Conservation (phyloP, 2,113 vertebrate species). For the Phylloscopus trochiloides region DNA sequence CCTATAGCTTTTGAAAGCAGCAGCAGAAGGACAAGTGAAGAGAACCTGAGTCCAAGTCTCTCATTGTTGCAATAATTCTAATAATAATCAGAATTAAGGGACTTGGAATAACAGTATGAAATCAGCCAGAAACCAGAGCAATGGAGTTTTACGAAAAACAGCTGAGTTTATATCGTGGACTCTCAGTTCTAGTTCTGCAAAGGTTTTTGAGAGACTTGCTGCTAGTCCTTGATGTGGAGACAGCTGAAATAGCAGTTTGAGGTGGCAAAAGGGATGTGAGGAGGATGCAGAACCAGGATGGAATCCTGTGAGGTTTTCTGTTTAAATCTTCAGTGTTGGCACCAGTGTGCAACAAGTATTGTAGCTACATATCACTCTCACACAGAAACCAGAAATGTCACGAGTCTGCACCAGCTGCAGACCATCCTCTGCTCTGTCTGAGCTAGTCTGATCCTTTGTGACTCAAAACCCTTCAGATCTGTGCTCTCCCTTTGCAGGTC, state of each 20-base stretch:
- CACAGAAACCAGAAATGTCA: background rate
- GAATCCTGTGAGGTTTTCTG: background rate
- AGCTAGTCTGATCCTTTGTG: background rate
- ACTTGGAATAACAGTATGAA: background rate
- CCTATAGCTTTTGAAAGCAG: background rate
- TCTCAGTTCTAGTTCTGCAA: background rate
- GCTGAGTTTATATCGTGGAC: background rate
- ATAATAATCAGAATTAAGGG: background rate
- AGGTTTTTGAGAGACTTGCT: background rate
- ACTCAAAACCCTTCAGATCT: background rate
- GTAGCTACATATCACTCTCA: rapidly evolving
- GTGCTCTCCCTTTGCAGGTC: background rate
- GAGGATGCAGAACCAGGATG: background rate
- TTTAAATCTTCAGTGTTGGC: background rate
- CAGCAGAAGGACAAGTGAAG: background rate
- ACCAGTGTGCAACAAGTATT: background rate
- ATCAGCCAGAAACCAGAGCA: background rate
- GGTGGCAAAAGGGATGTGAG: background rate
- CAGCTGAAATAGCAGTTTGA: background rate
- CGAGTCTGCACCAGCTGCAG: background rate
- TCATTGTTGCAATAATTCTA: background rate
- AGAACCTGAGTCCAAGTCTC: background rate
- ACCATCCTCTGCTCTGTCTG: background rate
- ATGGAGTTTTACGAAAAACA: background rate
- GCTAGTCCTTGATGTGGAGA: background rate